phyloP scores from a whole-genome alignment of 2,888 invertebrate genomes.

The Pterostichus niger region DNA sequence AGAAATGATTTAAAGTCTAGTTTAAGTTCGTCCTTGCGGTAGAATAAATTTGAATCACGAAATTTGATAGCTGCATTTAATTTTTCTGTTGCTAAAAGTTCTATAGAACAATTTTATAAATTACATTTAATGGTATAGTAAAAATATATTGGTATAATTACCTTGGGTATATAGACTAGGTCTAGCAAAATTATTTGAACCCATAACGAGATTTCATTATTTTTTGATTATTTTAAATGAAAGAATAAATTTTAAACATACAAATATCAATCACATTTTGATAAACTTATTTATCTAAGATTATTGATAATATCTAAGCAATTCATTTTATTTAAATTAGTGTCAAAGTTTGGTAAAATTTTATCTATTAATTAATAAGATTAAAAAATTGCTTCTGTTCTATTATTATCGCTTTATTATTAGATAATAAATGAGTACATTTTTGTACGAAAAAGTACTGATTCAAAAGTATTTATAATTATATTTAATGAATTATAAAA shows the following conservation, averaged over 20 bases:
- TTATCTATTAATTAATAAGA: not conserved
- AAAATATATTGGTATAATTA: not conserved
- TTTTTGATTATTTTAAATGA: not conserved
- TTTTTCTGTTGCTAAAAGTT: conserved; percentile 6
- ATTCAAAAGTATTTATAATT: too few relatives aligned
- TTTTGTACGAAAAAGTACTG: too few relatives aligned
- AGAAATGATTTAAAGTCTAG: conserved; percentile 15
- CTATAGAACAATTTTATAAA: not conserved
- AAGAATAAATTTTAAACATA: too few relatives aligned
- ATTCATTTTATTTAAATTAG: not conserved
- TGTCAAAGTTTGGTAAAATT: not conserved
- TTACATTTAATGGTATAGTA: not conserved
- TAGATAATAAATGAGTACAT: not conserved
- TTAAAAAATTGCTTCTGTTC: too few relatives aligned
- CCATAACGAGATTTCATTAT: not conserved
- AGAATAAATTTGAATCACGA: not conserved
- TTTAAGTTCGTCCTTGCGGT: not conserved
- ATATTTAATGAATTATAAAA: not conserved
- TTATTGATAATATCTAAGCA: not conserved
- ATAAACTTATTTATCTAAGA: not conserved
- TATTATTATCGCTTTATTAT: not conserved
- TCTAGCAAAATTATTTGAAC: conserved; percentile 6
- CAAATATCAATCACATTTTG: not conserved
- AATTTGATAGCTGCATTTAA: conserved; percentile 13
- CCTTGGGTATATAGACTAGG: not conserved